Conservation (phyloP, 2,888 invertebrate genomes). For the Drosophila imparisetae region DNA sequence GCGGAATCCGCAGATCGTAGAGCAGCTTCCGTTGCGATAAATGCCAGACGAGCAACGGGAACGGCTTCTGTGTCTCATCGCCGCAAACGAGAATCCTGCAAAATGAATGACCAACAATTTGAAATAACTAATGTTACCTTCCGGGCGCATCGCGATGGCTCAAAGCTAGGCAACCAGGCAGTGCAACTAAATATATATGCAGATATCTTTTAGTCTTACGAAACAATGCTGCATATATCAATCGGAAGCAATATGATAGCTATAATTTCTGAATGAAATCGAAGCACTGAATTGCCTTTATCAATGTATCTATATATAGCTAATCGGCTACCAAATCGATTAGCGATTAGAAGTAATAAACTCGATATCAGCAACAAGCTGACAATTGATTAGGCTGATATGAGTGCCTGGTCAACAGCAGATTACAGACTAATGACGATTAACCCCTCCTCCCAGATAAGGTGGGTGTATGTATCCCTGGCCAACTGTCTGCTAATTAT, state of each 20-base stretch:
- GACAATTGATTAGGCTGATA: not conserved
- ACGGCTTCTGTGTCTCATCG: slow-evolving; percentile 96
- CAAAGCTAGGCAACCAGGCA: not conserved
- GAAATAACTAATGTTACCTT: too few species aligned
- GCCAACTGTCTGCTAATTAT: not conserved
- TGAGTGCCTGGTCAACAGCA: not conserved
- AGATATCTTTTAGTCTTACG: not conserved
- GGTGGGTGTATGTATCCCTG: not conserved
- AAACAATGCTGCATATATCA: not conserved
- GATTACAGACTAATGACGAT: not conserved
- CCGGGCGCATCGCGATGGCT: not conserved
- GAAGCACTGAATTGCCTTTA: not conserved
- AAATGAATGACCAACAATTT: slow-evolving; percentile 39
- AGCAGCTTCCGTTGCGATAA: slow-evolving; percentile 92
- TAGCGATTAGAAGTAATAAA: not conserved
- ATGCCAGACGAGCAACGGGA: slow-evolving; percentile 95
- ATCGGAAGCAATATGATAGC: not conserved
- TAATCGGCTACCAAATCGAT: not conserved
- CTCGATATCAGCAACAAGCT: not conserved
- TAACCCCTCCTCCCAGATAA: not conserved
- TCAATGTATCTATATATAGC: not conserved
- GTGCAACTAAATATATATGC: not conserved
- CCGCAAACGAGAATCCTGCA: slow-evolving; percentile 93
- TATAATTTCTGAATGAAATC: not conserved
- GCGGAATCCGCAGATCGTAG: slow-evolving; percentile 94